phyloP scores from a whole-genome alignment of 2,113 vertebrate species.

The Patagioenas fasciata region DNA sequence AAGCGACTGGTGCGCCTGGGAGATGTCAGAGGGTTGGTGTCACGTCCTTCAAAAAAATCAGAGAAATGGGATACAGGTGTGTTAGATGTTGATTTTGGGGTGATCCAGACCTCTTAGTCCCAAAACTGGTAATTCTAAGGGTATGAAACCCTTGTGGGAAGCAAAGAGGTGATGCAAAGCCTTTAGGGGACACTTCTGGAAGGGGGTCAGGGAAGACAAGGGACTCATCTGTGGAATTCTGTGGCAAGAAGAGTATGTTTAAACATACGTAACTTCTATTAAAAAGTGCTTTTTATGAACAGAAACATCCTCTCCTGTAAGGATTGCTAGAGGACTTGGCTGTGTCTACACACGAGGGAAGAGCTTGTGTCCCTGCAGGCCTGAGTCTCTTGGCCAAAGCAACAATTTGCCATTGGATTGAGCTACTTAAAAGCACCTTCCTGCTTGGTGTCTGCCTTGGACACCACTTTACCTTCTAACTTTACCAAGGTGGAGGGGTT shows the following conservation, averaged over 20 bases:
- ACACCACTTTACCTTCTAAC: not conserved
- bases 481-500: not conserved
- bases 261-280: rapidly evolving
- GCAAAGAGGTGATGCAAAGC: not conserved
- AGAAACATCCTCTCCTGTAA: not conserved
- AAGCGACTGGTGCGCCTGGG: not conserved
- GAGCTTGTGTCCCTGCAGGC: not conserved
- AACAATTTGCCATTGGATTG: not conserved
- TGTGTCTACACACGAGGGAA: rapidly evolving
- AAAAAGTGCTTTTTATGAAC: not conserved
- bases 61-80: not conserved
- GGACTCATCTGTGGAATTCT: rapidly evolving
- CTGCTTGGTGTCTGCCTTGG: not conserved
- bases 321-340: not conserved
- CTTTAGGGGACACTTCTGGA: not conserved
- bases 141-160: not conserved
- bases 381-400: not conserved
- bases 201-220: not conserved
- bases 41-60: not conserved
- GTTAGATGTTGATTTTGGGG: not conserved
- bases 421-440: not conserved
- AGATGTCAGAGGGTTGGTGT: not conserved
- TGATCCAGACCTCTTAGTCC: not conserved
- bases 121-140: not conserved
- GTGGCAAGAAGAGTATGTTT: not conserved